Evolutionary conservation across 53 echinoderm and acorn worm species (phyloP).

Genomic region (Henricia sp.): DNA sequence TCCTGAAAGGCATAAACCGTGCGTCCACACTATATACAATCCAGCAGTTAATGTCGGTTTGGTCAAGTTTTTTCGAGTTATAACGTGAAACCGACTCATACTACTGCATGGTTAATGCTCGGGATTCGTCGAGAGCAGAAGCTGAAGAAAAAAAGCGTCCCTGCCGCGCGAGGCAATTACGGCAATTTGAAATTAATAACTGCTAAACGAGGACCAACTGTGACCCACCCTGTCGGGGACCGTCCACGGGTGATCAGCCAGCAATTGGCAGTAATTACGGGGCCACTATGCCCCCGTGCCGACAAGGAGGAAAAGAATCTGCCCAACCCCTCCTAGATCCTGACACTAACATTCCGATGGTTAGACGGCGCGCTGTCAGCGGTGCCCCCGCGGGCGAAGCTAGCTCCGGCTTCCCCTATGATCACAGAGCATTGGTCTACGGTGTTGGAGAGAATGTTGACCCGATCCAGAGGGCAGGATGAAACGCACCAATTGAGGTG

Average conservation of each 20-base stretch:
- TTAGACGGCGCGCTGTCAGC: conserved; percentile 44
- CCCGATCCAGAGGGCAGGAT: conserved; percentile 5
- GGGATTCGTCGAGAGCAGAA: no score
- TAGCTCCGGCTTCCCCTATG: no score
- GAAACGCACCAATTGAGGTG: no score
- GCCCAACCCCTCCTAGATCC: conserved; percentile 55
- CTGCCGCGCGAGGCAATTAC: conserved; percentile 44
- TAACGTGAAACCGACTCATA: no score
- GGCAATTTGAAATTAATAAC: conserved; percentile 56
- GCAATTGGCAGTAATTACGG: conserved; percentile 55
- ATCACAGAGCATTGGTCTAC: no score
- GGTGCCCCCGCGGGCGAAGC: conserved; percentile 47
- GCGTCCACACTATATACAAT: no score
- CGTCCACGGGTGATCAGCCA: conserved; percentile 47
- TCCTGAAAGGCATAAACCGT: no score
- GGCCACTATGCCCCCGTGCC: conserved; percentile 37
- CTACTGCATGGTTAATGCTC: no score
- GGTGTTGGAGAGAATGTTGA: conserved; percentile 13
- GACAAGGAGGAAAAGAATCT: conserved; percentile 40
- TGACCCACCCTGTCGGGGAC: conserved; percentile 51
- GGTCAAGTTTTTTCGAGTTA: no score
- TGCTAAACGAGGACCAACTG: conserved; percentile 60
- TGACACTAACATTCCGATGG: conserved; percentile 33
- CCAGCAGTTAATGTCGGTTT: no score
- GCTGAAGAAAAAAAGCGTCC: no score